These are phyloP conservation scores for Zaprionus lachaisei DNA, from an alignment of 1,140 invertebrate genomes.

Conservation along the genomic window DNA sequence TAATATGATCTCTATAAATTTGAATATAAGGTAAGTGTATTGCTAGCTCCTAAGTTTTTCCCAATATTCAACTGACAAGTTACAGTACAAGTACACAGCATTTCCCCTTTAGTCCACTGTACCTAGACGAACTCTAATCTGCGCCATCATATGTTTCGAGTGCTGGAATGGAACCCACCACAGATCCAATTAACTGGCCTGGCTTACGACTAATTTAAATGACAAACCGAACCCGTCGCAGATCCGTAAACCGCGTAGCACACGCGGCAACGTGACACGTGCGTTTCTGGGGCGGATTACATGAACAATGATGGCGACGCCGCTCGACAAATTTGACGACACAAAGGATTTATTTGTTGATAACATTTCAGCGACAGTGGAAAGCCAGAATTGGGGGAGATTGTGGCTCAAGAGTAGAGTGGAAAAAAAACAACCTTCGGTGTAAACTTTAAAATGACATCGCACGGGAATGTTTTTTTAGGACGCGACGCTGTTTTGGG, in stretches of 20 bases:
- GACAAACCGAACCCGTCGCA: constrained; percentile 36
- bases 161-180: constrained; percentile 9
- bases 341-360: constrained; percentile 83
- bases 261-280: constrained; percentile 68
- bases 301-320: constrained; percentile 50
- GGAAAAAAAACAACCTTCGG: constrained; percentile 48
- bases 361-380: constrained; percentile 58
- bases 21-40: neutral
- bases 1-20: neutral
- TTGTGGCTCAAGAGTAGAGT: constrained; percentile 2
- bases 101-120: neutral
- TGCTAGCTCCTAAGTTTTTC: too few relatives aligned
- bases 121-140: neutral
- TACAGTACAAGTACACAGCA: too few relatives aligned
- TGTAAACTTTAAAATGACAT: constrained; percentile 68
- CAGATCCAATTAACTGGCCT: constrained; percentile 60
- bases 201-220: constrained; percentile 74
- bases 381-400: neutral
- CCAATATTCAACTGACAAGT: too few relatives aligned
- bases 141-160: constrained; percentile 3
- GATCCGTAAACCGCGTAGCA: constrained; percentile 45
- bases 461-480: constrained; percentile 38
- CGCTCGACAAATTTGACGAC: constrained; percentile 81
- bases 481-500: constrained; percentile 12
- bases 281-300: constrained; percentile 69